Percentiles rank a stretch among this genome's conserved stretches.
Conservation (phyloP, 1,140 invertebrate species). For the Drosophila teissieri region DNA sequence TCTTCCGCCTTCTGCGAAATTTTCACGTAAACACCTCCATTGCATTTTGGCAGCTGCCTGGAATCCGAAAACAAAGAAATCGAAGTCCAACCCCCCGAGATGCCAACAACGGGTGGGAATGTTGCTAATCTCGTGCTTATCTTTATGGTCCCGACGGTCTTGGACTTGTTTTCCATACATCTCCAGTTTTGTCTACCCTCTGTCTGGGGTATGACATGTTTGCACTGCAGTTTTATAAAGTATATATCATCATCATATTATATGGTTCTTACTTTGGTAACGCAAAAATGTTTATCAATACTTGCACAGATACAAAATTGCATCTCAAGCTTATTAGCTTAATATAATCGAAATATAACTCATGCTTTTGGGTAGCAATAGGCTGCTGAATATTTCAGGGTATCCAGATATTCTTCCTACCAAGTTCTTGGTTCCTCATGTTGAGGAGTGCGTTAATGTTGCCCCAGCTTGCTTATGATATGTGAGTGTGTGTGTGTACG, state of each 20-base stretch:
- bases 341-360: too few species aligned
- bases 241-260: not conserved
- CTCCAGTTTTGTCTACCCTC: conserved; percentile 6
- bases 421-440: conserved; percentile 1
- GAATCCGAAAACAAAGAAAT: conserved; percentile 46
- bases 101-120: conserved; percentile 25
- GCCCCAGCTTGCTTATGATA: conserved; percentile 46
- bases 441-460: conserved; percentile 49
- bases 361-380: too few species aligned
- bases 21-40: conserved; percentile 19
- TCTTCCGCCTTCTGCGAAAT: not conserved
- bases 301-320: too few species aligned
- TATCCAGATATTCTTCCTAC: not conserved
- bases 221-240: not conserved
- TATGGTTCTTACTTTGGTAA: too few species aligned
- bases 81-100: conserved; percentile 20
- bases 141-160: conserved; percentile 76
- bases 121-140: conserved; percentile 76
- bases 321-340: too few species aligned
- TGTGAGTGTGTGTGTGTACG: conserved; percentile 19
- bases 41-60: conserved; percentile 36
- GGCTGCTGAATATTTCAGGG: conserved; percentile 7
- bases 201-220: not conserved
- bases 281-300: too few species aligned
- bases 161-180: conserved; percentile 62